phyloP scores from a whole-genome alignment of 1,140 invertebrate species.

The Cydia pomonella region DNA sequence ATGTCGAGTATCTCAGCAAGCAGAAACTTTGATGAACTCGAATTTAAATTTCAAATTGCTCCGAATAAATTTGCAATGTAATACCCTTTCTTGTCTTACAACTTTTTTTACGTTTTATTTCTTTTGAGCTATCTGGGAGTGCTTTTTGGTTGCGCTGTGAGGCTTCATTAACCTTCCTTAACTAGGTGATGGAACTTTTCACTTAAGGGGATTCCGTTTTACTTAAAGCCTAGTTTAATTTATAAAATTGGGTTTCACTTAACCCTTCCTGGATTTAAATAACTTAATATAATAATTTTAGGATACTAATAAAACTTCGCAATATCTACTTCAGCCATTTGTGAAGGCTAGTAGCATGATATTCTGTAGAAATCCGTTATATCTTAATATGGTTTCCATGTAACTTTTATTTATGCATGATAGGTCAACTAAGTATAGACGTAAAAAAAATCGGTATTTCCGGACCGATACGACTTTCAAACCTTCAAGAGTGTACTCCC shows the following conservation, averaged over 20 bases:
- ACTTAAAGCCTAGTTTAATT: conserved; percentile 16
- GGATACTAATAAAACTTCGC: background rate
- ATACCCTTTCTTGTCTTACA: conserved; percentile 57
- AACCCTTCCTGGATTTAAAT: conserved; percentile 15
- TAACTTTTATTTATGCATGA: too few species aligned
- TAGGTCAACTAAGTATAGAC: too few species aligned
- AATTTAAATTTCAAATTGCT: conserved; percentile 72
- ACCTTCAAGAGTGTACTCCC: too few species aligned
- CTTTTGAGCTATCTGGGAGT: conserved; percentile 32
- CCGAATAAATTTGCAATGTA: conserved; percentile 70
- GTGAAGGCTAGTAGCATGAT: background rate
- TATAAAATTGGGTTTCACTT: conserved; percentile 8
- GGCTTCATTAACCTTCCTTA: conserved; percentile 23
- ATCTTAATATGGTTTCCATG: too few species aligned
- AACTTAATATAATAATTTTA: conserved; percentile 5
- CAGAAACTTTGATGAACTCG: conserved; percentile 64
- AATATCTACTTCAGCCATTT: background rate
- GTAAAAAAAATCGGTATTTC: too few species aligned
- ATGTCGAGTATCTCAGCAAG: conserved; percentile 13
- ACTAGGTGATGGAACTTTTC: conserved; percentile 9
- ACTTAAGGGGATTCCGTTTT: conserved; percentile 18
- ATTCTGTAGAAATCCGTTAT: too few species aligned
- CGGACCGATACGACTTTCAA: too few species aligned
- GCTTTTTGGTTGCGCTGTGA: conserved; percentile 15
- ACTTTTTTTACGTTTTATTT: conserved; percentile 35